Base-by-base conservation (phyloP, 2,113 vertebrate genomes). In the Pelvicachromis taeniatus region DNA sequence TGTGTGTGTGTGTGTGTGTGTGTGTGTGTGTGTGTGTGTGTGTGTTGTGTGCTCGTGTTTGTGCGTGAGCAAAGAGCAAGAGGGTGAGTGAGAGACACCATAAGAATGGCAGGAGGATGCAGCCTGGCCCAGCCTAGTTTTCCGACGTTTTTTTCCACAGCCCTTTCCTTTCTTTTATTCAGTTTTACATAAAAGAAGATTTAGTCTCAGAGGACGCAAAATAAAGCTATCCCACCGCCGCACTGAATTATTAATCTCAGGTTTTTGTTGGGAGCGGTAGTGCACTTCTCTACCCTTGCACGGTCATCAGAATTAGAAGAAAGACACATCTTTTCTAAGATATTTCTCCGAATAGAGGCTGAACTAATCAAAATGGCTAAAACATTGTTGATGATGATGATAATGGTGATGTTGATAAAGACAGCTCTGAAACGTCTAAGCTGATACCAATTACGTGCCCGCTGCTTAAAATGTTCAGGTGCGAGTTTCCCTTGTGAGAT, bases 191-290 rank as follows among this genome's bases (percentile, higher is more conserved):
- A 87, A 93, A 92, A 92, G 88, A 93, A 90, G 77, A 85, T 70
- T 82, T 68, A 52, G 93, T 95, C 95, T 93, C 94, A 59, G 83
- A 84, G 85, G 94, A 92, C 87, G 89, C 81, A 90, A 93, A 93
- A 94, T 93, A 94, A 94, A 94, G 86, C 90, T 92, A 93, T 93
- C 91, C 90, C 83, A 91, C 89, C 82, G 84, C 85, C 58, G 19
- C 58, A 11, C 83, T 96, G 73, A 96, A 95, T 95, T 90, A 95
- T 95, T 95, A 84, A 95, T 93, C 52, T 89, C 65, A 89, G 87
- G 82, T 90, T 92, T 95, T 93, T 93, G 89, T 92, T 88, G 70
- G 80, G 80, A 90, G 89, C 13, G 21, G 73, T 90, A 87, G 87
- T 55, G 31, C 84, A 85, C 86, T 82, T 83, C 42, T 68, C 75